phyloP scores from a whole-genome alignment of 53 echinoderm and acorn worm species.

The Echinarachnius parma region DNA sequence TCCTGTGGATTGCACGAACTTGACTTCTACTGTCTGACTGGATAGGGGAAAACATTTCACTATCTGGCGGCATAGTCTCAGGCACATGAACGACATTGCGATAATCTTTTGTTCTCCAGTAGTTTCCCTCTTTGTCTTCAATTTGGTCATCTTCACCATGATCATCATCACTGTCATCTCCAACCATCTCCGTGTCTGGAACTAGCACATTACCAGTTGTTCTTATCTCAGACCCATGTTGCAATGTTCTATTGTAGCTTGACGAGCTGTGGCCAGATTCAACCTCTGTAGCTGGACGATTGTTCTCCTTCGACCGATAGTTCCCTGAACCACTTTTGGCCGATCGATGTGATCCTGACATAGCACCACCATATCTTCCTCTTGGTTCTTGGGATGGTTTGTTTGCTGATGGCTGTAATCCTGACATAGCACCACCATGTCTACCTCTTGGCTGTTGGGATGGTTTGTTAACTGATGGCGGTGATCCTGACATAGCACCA shows the following conservation, averaged over 20 bases:
- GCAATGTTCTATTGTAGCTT: background rate
- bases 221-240: background rate
- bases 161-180: slow-evolving; percentile 1
- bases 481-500: too few species aligned
- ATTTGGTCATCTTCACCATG: background rate
- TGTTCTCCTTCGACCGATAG: background rate
- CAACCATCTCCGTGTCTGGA: slow-evolving; percentile 13
- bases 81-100: background rate
- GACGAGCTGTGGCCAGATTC: background rate
- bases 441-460: too few species aligned
- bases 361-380: too few species aligned
- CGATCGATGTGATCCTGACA: background rate
- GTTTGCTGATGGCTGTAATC: too few species aligned
- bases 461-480: too few species aligned
- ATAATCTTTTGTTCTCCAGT: background rate
- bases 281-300: background rate
- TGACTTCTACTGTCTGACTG: background rate
- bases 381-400: background rate
- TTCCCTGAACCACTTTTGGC: background rate
- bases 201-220: background rate
- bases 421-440: too few species aligned
- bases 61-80: slow-evolving; percentile 27
- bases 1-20: background rate
- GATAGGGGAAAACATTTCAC: background rate
- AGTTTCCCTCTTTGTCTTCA: background rate